Base-by-base conservation (phyloP, 2,797 vertebrate genomes). In the Macropus fuliginosus region DNA sequence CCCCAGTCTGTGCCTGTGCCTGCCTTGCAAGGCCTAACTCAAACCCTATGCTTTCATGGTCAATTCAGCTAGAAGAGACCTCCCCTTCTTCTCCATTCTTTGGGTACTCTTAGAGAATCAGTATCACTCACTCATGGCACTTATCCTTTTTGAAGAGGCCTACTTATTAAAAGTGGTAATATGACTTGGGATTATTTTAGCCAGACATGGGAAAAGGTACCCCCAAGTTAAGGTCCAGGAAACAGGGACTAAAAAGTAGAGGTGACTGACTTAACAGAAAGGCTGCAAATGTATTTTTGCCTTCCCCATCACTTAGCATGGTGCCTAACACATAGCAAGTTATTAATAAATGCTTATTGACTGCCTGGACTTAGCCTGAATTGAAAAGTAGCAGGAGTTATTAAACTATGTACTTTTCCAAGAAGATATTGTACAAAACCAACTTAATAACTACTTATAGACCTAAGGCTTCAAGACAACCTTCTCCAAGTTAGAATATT, bases 191-290 rank as follows among this genome's bases (percentile, higher is more conserved):
- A 4, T 16, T 5, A 90, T 55, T 91, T 94, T 29, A 57, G 54
- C 74, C 34, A 94, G 59, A 16, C 4, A 50, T 90, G 91, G 34
- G 91, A 94, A 31, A 59, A 9, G 5, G 46, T 81, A 46, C 8
- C 55, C 12, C 14, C 91, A 92, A 59, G 54, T 29, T 74, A 34
- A 24, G 24, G 54, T 57, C 81, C 6, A 50, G 34, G 50, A 18
- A 91, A 57, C 24, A 90, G 46, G 24, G 40, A 66, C 54, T 50
- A 93, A 56, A 94, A 94, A 56, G 56, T 54, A 18, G 56, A 95
- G 87, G 90, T 28, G 57, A 12, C 40, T 90, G 56, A 91, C 55
- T 16, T 92, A 92, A 0, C 14, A 5, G 2, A 40, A 18, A 9
- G 29, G 62, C 57, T 81, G 4, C 40, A 46, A 9, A 27, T 2